Base-by-base conservation (phyloP, 2,888 invertebrate genomes). In the Drosophila barbarae region DNA sequence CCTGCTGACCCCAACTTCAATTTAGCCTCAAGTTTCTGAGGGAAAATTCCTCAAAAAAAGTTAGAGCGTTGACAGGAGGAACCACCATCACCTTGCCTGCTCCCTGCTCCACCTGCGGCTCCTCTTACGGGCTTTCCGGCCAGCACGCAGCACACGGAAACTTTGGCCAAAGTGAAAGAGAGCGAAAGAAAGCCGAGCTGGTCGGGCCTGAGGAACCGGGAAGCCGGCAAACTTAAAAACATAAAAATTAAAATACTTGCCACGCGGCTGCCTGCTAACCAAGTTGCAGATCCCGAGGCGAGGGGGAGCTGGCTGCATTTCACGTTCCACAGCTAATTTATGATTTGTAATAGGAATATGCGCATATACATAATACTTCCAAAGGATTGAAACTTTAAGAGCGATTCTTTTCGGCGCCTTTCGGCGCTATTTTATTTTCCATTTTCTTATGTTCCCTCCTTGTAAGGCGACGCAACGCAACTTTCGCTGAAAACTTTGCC, bases 161-260 rank as follows among this genome's bases (percentile, higher is more conserved):
- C 72, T 82, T 73, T 50, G n/a, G 41, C 32, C 60, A 63, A 49
- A 56, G 58, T 36, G 30, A 49, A 26, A 50, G 34, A 39, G 51
- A 42, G 32, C 38, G 52, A 54, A 41, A 42, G 38, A 57, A 57
- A 56, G 69, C 52, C 34, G 57, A 54, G 23, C 66, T 46, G 52
- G 54, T 34, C 26, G 53, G 46, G 50, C 47, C 42, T 34, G 44
- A 41, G 42, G 41, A 53, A 66, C 55, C 58, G 51, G 49, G 38
- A 46, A 54, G 18, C 18, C 59, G 61, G 57, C 60, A 70, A 71
- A 74, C 69, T 76, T 46, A n/a, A n/a, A n/a, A n/a, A 71, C 84
- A 77, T 72, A 70, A 71, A 85, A 81, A 85, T 81, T 83, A 75
- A 80, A 81, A 81, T 80, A 74, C 64, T 83, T 75, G 65, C 69